A percentile compares a stretch with the other conserved stretches of the same genome.
phyloP scores from a whole-genome alignment of 2,797 vertebrate species.

The Furcifer pardalis region DNA sequence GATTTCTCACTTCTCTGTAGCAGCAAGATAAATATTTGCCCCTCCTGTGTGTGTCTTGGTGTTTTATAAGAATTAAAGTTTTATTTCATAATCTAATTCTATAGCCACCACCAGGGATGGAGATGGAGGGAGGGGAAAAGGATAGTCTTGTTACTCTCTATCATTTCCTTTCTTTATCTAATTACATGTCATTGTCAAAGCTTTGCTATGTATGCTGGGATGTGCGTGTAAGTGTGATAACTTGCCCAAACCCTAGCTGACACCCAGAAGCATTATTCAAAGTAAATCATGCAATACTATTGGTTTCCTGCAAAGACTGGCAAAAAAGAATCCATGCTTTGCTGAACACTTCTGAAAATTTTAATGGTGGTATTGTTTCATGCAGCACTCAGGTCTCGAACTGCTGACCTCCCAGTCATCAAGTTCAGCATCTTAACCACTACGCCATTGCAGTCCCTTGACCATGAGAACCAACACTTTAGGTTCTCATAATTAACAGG shows the following conservation, averaged over 20 bases:
- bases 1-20: constrained; percentile 60
- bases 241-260: constrained; percentile 12
- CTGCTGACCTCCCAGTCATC: no score
- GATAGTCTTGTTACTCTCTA: not conserved
- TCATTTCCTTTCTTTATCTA: not conserved
- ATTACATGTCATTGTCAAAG: not conserved
- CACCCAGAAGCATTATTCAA: not conserved
- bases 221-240: constrained; percentile 9
- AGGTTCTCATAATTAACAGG: no score
- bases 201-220: constrained; percentile 11
- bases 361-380: not conserved
- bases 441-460: no score
- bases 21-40: constrained; percentile 75
- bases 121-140: no score
- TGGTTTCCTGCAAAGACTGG: not conserved
- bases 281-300: not conserved
- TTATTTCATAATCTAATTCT: constrained; percentile 58
- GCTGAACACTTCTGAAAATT: not conserved
- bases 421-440: no score
- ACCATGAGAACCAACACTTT: no score
- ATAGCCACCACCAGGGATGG: constrained; percentile 16
- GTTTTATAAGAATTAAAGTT: constrained; percentile 60
- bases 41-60: constrained; percentile 60
- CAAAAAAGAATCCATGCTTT: not conserved
- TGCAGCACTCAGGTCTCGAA: no score